Evolutionary conservation across 2,797 vertebrate species (phyloP).

Genomic region (Smutsia gigantea): DNA sequence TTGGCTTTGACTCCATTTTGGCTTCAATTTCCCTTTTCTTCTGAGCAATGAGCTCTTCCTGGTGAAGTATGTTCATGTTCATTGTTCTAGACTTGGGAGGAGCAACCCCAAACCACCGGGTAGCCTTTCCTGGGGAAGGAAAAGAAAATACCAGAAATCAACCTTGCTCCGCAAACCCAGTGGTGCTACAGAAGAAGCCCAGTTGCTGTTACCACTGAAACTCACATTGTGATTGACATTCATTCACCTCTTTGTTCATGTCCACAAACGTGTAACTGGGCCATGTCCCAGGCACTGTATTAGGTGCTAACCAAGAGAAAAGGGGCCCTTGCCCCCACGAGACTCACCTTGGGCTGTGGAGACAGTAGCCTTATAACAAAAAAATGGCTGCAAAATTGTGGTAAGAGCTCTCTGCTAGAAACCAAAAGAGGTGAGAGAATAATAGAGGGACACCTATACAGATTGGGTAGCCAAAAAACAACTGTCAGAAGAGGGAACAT

Average conservation of each 20-base stretch:
- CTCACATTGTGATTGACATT: background rate
- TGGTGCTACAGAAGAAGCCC: background rate
- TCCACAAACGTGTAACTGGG: background rate
- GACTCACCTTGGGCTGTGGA: background rate
- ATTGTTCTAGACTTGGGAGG: conserved; percentile 91
- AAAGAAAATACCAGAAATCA: background rate
- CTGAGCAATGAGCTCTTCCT: conserved; percentile 97
- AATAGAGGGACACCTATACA: background rate
- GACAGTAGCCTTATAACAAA: background rate
- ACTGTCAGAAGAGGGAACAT: background rate
- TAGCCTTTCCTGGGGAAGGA: conserved; percentile 91
- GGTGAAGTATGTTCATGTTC: conserved; percentile 94
- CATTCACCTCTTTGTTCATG: background rate
- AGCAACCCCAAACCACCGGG: conserved; percentile 90
- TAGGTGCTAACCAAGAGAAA: background rate
- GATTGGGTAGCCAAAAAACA: background rate
- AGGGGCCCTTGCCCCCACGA: background rate
- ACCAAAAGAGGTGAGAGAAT: background rate
- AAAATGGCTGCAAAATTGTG: background rate
- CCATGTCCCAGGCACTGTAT: background rate
- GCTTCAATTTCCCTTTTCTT: conserved; percentile 98
- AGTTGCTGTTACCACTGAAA: background rate
- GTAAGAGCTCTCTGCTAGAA: background rate
- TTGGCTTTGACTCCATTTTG: conserved; percentile 93
- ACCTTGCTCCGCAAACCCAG: background rate